Evolutionary conservation across 2,113 vertebrate species (phyloP).

Genomic region (Columba janthina): DNA sequence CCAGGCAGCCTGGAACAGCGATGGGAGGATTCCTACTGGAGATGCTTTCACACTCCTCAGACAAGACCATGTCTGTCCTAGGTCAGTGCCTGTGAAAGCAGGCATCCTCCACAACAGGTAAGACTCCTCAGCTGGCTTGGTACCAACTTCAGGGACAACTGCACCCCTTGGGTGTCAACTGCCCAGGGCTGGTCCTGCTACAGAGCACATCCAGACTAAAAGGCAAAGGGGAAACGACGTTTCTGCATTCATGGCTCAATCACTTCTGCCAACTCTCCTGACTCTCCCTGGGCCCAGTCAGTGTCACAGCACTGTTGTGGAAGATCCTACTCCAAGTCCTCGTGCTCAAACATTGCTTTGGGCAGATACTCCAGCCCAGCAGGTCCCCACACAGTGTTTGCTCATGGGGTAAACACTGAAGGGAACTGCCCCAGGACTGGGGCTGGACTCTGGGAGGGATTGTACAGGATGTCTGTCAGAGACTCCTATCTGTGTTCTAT

Average conservation of each 20-base stretch:
- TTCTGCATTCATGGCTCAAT: background rate
- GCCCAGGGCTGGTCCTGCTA: background rate
- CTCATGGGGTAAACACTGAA: background rate
- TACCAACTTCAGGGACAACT: background rate
- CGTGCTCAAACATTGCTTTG: background rate
- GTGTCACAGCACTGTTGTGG: background rate
- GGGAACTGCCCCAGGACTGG: background rate
- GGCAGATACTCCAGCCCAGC: background rate
- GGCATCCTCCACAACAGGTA: background rate
- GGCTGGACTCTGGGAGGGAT: background rate
- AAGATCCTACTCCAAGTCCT: background rate
- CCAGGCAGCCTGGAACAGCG: background rate
- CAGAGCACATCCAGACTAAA: background rate
- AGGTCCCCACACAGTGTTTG: background rate
- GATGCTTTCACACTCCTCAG: background rate
- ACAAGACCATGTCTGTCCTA: background rate
- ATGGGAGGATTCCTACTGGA: background rate
- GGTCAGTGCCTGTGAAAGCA: background rate
- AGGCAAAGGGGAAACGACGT: background rate
- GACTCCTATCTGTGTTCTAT: background rate
- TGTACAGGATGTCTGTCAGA: background rate
- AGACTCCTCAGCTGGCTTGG: background rate
- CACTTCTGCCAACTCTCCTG: background rate
- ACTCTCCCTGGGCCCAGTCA: background rate
- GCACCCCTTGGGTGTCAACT: background rate